Evolutionary conservation across 2,113 vertebrate species (phyloP), one percentile per base, ranked within the genome.

Genomic region (Erythrolamprus reginae): DNA sequence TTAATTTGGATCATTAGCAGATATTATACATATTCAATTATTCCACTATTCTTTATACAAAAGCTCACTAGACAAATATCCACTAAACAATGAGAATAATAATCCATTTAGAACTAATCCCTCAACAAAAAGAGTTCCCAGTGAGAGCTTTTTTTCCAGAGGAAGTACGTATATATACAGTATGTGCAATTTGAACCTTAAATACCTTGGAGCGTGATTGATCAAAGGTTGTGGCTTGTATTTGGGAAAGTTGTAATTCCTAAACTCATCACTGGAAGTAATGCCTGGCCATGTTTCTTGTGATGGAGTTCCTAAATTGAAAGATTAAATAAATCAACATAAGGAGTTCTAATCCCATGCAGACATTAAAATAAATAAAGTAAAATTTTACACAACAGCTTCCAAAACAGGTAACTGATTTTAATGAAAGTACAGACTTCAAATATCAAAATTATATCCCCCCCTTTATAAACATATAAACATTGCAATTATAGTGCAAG

Each of bases 221-320:
- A 99, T 98, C 89, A 99, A 94, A 87, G 98, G 98, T 93, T 99
- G 99, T 26, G 98, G 97, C 94, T 99, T 99, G 93, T 99, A 99
- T 96, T 99, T 99, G 88, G 99, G 99, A 89, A 99, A 99, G 94
- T 98, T 99, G 97, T 99, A 99, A 93, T 99, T 99, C 96, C 98
- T 99, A 95, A 99, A 99, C 94, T 99, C 99, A 89, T 99, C 99
- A 92, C 98, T 98, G 95, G 98, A 98, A 93, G 97, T 98, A 97
- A 99, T 98, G 93, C 99, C 98, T 28, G 98, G 97, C 99, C 99
- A 99, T 87, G 98, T 99, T 94, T 99, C 99, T 95, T 99, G 99
- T 93, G 97, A 98, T 9, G 99, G 99, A 82, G 99, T 99, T 95
- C 99, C 99, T 99, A 95, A 91, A 84, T 96, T 94, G 17, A 88